Percentiles rank a stretch among this genome's conserved stretches.
phyloP scores from a whole-genome alignment of 2,113 vertebrate species.

The Nyctereutes procyonoides region DNA sequence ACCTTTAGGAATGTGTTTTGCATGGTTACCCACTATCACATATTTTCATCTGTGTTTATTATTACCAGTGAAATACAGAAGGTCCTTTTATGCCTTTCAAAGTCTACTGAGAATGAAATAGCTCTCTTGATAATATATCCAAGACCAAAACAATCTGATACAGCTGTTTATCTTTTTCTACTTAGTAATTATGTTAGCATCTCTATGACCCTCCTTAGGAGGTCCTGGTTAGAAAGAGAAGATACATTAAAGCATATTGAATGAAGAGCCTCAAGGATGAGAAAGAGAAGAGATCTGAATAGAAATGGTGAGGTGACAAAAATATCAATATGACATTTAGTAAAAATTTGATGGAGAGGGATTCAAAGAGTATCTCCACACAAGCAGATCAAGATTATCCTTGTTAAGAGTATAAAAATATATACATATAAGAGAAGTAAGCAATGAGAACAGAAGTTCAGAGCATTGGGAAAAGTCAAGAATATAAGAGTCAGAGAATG shows the following conservation, averaged over 20 bases:
- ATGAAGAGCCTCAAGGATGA: not conserved
- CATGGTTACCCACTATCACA: not conserved
- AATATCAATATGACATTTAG: not conserved
- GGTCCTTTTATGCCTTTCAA: not conserved
- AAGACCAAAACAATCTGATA: not conserved
- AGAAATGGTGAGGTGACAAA: not conserved
- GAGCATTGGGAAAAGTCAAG: not conserved
- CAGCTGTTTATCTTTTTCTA: not conserved
- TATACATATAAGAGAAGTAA: not conserved
- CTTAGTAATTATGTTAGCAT: not conserved
- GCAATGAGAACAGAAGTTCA: not conserved
- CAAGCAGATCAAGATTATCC: not conserved
- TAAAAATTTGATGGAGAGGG: not conserved
- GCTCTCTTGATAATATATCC: not conserved
- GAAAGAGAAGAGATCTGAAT: not conserved
- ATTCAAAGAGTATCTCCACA: slow-evolving; percentile 15
- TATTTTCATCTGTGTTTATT: not conserved
- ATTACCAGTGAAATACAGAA: not conserved
- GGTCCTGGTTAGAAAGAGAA: not conserved
- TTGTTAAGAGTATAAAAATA: not conserved
- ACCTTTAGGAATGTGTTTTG: not conserved
- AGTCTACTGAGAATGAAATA: not conserved
- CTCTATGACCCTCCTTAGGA: not conserved
- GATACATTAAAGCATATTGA: not conserved
- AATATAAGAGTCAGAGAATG: not conserved